Evolutionary conservation across 2,888 invertebrate species (phyloP), one percentile per base, ranked within the genome.

Genomic region (Lysandra bellargus): DNA sequence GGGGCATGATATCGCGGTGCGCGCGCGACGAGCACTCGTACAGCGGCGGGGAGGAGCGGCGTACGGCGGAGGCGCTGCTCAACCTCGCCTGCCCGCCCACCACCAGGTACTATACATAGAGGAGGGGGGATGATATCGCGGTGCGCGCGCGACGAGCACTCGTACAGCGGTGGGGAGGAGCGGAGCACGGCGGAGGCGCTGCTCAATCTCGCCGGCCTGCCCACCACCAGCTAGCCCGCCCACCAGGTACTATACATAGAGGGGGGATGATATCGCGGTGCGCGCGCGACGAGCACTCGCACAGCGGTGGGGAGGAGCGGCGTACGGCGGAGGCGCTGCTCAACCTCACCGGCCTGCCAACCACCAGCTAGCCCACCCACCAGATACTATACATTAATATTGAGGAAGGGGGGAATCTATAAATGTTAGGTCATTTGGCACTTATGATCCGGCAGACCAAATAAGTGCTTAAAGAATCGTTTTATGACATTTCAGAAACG

Each of bases 1-100:
- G 44, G 44, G 7, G 44, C 85, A 96, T 98, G 83, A 98, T 98
- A 85, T 98, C 98, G 3, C 97, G 97, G 79, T 97, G 97, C 85
- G 98, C 98, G 0, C 98, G 98, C 91, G 98, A 98, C 92, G 99
- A 99, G 95, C 98, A 99, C 92, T 98, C 98, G 79, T 99, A 98
- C 93, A 98, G 98, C 88, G 97, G 96, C 86, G 96, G 96, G 81
- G 94, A 93, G 85, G 94, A 95, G 88, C 89, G 94, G 1, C 92
- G 92, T 87, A 95, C 95, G 78, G 95, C 95, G 80, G 95, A 95
- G 86, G 94, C 94, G 80, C 87, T 95, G 82, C 92, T 95, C 79
- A 92, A 95, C 88, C 88, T 95, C 79, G 94, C 95, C 84, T 93
- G 94, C 80, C 87, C 92, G 81, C 85, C 86, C 80, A 84, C 88